phyloP scores from a whole-genome alignment of 2,113 vertebrate genomes.

The Myrmecobius fasciatus region DNA sequence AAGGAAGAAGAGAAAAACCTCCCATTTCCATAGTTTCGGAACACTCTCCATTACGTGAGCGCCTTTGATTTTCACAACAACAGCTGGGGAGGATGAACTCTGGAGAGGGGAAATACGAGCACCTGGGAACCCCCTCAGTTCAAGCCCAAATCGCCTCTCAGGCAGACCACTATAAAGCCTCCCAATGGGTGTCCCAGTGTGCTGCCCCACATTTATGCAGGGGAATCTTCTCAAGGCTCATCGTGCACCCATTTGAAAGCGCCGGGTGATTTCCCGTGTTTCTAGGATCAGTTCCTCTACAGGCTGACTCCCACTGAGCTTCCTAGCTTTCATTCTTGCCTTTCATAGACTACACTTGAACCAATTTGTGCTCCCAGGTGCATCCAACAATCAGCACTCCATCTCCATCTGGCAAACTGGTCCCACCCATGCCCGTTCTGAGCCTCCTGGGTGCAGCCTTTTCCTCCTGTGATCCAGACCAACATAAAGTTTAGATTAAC shows the following conservation, averaged over 20 bases:
- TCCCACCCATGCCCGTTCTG: background rate
- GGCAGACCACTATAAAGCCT: background rate
- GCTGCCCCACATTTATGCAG: background rate
- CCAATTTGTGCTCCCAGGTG: background rate
- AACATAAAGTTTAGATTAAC: background rate
- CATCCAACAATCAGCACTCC: background rate
- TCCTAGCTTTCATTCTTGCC: background rate
- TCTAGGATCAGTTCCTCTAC: background rate
- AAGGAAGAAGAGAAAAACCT: background rate
- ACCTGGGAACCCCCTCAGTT: background rate
- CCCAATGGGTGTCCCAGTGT: background rate
- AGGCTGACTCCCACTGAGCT: background rate
- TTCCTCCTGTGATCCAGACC: background rate
- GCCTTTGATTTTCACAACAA: background rate
- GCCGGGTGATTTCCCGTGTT: background rate
- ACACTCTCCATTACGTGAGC: background rate
- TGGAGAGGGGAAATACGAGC: background rate
- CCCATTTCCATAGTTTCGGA: background rate
- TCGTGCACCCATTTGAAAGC: background rate
- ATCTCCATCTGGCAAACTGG: background rate
- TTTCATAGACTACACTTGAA: background rate
- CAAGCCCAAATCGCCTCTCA: background rate
- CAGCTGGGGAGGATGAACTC: background rate
- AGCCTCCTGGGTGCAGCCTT: background rate
- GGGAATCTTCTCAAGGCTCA: background rate